Percentiles rank a stretch among this genome's conserved stretches.
phyloP scores from a whole-genome alignment of 2,888 invertebrate genomes.

The Rhamnusium bicolor region DNA sequence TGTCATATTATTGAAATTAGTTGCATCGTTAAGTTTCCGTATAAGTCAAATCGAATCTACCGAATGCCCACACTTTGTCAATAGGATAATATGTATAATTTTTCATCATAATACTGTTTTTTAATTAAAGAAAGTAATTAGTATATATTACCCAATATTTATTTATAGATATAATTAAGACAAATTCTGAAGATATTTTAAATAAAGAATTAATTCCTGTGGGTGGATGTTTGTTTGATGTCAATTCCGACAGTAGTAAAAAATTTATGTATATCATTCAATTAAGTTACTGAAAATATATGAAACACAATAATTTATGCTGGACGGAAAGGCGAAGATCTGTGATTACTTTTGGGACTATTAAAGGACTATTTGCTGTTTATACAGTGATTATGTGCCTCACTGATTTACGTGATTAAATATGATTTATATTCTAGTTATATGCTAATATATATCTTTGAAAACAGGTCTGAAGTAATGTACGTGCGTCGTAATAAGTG shows the following conservation, averaged over 20 bases:
- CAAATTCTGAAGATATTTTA: neutral
- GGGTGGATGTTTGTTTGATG: conserved; percentile 1
- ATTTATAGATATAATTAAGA: conserved; percentile 34
- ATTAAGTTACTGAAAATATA: neutral
- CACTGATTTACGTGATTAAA: neutral
- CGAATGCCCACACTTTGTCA: conserved; percentile 34
- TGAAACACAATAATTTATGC: no score
- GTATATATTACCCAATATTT: conserved; percentile 27
- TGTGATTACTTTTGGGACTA: no score
- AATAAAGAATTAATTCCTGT: conserved; percentile 2
- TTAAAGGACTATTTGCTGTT: neutral
- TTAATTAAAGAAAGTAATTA: conserved; percentile 31
- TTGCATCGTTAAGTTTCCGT: conserved; percentile 38
- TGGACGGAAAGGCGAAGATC: no score
- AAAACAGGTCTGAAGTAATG: neutral
- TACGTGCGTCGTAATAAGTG: neutral
- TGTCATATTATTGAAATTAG: conserved; percentile 39
- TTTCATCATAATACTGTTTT: conserved; percentile 19
- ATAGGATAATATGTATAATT: conserved; percentile 29
- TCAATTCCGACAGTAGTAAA: neutral
- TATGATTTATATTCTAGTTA: conserved; percentile 1
- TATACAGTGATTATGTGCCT: neutral
- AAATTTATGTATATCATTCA: neutral
- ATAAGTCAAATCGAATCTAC: conserved; percentile 34
- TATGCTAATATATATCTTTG: neutral